phyloP scores from a whole-genome alignment of 1,140 invertebrate genomes.

The Phenacoccus solenopsis region DNA sequence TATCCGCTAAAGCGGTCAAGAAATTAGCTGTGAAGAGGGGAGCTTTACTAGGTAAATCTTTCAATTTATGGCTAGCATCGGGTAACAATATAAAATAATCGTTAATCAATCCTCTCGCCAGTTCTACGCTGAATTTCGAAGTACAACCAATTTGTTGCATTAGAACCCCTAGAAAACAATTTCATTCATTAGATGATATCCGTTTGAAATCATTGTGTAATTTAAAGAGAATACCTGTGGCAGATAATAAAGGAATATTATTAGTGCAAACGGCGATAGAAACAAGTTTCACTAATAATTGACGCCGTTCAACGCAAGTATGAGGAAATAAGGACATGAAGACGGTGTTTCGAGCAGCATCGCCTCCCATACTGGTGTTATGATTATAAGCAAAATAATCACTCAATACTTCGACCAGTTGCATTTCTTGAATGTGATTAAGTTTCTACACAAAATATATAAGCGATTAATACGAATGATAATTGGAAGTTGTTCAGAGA shows the following conservation, averaged over 20 bases:
- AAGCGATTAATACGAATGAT: constrained; percentile 5
- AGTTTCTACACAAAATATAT: constrained; percentile 32
- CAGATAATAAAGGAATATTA: constrained; percentile 53
- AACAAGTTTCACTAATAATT: constrained; percentile 60
- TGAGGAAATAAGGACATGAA: constrained; percentile 62
- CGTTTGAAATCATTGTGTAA: background rate
- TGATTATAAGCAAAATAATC: constrained; percentile 53
- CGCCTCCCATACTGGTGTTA: constrained; percentile 37
- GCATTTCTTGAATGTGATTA: constrained; percentile 55
- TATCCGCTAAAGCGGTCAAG: constrained; percentile 62
- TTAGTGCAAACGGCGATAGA: constrained; percentile 62
- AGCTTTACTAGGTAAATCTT: constrained; percentile 50
- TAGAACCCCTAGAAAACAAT: constrained; percentile 45
- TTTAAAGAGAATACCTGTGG: constrained; percentile 37
- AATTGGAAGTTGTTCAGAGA: background rate
- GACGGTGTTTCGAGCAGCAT: constrained; percentile 62
- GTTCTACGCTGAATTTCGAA: constrained; percentile 39
- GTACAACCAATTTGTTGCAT: constrained; percentile 69
- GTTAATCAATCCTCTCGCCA: constrained; percentile 58
- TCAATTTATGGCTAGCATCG: constrained; percentile 46
- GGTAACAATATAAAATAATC: constrained; percentile 63
- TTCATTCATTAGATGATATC: background rate
- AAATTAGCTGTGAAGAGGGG: constrained; percentile 69
- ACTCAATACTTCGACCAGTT: constrained; percentile 58
- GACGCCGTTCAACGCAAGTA: constrained; percentile 49